Percentiles rank a stretch among this genome's conserved stretches.
Conservation (phyloP, 2,113 vertebrate genomes). For the Polypterus senegalus region DNA sequence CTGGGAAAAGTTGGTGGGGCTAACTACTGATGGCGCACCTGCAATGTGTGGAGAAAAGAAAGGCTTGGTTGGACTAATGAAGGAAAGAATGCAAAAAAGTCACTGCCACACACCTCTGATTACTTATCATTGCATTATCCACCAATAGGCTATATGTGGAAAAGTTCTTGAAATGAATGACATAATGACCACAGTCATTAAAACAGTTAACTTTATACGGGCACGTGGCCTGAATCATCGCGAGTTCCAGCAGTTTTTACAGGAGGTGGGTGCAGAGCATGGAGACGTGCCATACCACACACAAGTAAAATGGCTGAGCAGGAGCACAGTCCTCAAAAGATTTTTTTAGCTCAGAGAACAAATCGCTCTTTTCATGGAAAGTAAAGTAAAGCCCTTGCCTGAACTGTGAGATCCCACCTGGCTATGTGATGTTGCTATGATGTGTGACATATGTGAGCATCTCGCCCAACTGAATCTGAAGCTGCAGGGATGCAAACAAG, state of each 20-base stretch:
- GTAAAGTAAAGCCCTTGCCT: slow-evolving; percentile 13
- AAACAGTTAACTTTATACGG: slow-evolving; percentile 36
- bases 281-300: slow-evolving; percentile 17
- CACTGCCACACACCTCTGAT: slow-evolving; percentile 22
- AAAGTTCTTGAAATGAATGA: slow-evolving; percentile 15
- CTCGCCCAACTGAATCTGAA: slow-evolving; percentile 21
- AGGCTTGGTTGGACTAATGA: slow-evolving; percentile 24
- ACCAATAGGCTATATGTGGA: slow-evolving; percentile 26
- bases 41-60: slow-evolving; percentile 10
- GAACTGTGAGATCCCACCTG: slow-evolving; percentile 19
- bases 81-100: slow-evolving; percentile 21
- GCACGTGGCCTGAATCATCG: slow-evolving; percentile 33
- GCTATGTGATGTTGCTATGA: slow-evolving; percentile 1
- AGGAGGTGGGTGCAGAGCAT: slow-evolving; percentile 18
- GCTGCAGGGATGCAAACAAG: slow-evolving; percentile 21
- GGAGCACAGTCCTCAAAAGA: slow-evolving; percentile 12
- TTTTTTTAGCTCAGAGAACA: slow-evolving; percentile 24
- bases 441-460: slow-evolving; percentile 19
- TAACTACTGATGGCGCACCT: too few relatives aligned
- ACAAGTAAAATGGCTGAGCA: slow-evolving; percentile 15
- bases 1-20: too few relatives aligned
- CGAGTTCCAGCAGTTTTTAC: slow-evolving; percentile 29
- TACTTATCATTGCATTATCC: slow-evolving; percentile 30
- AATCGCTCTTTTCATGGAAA: slow-evolving; percentile 19
- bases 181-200: too few relatives aligned